A percentile compares a stretch with the other conserved stretches of the same genome.
Conservation (phyloP, 2,113 vertebrate species). For the Rhinichthys klamathensis region DNA sequence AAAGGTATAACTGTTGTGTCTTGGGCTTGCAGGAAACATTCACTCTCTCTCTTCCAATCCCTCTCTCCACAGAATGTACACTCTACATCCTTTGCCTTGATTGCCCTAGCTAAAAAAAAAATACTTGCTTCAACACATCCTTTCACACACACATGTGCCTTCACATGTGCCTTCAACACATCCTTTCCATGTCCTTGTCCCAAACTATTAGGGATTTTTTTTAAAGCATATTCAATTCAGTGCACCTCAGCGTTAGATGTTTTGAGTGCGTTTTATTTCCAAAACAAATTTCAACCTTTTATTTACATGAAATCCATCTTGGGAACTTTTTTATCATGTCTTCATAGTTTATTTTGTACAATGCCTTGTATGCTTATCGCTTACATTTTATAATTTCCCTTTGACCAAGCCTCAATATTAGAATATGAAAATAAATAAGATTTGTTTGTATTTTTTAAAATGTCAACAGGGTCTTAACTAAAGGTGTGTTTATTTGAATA, state of each 20-base stretch:
- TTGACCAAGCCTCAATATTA: neutral
- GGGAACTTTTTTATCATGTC: neutral
- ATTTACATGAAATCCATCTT: neutral
- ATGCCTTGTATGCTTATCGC: neutral
- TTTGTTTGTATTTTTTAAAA: too few species aligned
- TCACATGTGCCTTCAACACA: constrained; percentile 30
- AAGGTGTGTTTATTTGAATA: too few species aligned
- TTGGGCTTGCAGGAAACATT: constrained; percentile 17
- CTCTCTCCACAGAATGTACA: neutral
- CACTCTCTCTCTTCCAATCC: neutral
- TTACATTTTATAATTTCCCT: neutral
- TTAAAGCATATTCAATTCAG: constrained; percentile 7
- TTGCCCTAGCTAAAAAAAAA: constrained; percentile 44
- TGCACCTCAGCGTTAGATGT: neutral
- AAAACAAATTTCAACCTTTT: neutral
- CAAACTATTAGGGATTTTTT: neutral
- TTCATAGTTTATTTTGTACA: neutral
- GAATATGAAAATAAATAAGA: neutral
- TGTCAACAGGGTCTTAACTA: too few species aligned
- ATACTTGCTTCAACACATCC: neutral
- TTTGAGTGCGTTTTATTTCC: neutral
- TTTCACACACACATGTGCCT: too few species aligned
- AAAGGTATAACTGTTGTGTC: neutral
- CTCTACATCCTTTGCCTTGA: constrained; percentile 35
- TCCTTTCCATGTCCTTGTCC: constrained; percentile 31